These are phyloP conservation scores for Rhabdomys pumilio DNA, from an alignment of 2,797 vertebrate genomes.

Conservation along the genomic window DNA sequence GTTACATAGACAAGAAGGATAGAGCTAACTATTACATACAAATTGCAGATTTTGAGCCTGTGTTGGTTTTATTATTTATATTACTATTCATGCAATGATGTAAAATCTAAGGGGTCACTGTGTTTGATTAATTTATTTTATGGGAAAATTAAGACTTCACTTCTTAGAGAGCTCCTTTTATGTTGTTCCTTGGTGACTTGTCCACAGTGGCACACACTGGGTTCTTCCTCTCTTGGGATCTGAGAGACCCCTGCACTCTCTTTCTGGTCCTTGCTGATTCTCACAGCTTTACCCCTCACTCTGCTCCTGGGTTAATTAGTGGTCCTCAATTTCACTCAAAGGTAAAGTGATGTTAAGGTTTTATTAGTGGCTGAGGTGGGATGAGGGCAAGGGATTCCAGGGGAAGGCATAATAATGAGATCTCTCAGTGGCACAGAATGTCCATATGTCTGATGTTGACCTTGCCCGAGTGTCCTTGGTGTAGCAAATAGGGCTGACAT, in stretches of 20 bases:
- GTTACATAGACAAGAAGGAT: constrained; percentile 60
- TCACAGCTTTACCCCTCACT: background rate
- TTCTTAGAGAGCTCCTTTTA: constrained; percentile 66
- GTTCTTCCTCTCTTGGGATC: background rate
- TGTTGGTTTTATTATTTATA: constrained; percentile 84
- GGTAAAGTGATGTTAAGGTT: background rate
- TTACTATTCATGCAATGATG: constrained; percentile 80
- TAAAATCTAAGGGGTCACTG: constrained; percentile 76
- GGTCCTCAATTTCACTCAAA: background rate
- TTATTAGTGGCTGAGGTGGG: background rate
- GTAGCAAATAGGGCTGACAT: background rate
- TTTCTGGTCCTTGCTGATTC: background rate
- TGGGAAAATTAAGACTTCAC: constrained; percentile 69
- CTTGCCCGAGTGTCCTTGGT: background rate
- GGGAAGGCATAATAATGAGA: background rate
- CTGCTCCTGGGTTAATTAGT: background rate
- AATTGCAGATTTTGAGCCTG: constrained; percentile 79
- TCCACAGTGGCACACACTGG: background rate
- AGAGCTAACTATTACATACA: constrained; percentile 80
- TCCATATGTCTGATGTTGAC: background rate
- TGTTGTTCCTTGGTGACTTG: constrained; percentile 64
- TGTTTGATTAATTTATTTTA: constrained; percentile 82
- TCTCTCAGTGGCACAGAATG: background rate
- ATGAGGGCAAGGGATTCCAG: background rate
- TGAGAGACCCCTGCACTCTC: background rate